A percentile compares a stretch with the other conserved stretches of the same genome.
Evolutionary conservation across 2,888 invertebrate genomes (phyloP).

Genomic region (Coremacera marginata): DNA sequence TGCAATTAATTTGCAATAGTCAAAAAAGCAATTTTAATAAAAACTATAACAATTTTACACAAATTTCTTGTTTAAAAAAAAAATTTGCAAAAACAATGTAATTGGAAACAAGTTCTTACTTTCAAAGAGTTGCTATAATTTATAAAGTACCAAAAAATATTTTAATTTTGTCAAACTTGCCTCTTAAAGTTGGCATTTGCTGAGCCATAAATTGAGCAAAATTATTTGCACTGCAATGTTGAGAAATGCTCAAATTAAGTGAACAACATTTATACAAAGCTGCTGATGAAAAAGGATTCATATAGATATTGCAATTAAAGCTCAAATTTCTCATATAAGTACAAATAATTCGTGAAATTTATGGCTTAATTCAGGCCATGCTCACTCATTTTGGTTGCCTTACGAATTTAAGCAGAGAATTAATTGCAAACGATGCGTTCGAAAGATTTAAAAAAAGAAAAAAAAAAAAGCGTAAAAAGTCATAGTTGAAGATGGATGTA

Average conservation of each 20-base stretch:
- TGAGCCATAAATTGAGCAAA: background rate
- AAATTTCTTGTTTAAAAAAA: too few species aligned
- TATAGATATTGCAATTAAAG: constrained; percentile 10
- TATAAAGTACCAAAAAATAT: background rate
- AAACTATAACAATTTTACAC: too few species aligned
- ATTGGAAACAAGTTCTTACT: too few species aligned
- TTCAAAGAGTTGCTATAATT: background rate
- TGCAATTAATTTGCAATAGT: too few species aligned
- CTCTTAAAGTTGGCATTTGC: background rate
- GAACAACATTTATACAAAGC: constrained; percentile 10
- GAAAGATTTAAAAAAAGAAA: background rate
- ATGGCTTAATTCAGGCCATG: too few species aligned
- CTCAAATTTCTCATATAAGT: background rate
- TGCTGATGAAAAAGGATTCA: background rate
- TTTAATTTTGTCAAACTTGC: background rate
- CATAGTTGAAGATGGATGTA: background rate
- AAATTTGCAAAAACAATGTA: background rate
- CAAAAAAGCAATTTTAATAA: too few species aligned
- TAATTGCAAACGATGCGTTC: background rate
- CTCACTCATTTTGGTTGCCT: too few species aligned
- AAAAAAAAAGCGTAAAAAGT: constrained; percentile 11
- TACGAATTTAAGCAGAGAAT: background rate
- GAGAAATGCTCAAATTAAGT: constrained; percentile 9
- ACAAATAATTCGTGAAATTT: constrained; percentile 1
- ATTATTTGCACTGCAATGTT: background rate